Conservation (phyloP, 1,140 invertebrate species). For the Oppia nitens region DNA sequence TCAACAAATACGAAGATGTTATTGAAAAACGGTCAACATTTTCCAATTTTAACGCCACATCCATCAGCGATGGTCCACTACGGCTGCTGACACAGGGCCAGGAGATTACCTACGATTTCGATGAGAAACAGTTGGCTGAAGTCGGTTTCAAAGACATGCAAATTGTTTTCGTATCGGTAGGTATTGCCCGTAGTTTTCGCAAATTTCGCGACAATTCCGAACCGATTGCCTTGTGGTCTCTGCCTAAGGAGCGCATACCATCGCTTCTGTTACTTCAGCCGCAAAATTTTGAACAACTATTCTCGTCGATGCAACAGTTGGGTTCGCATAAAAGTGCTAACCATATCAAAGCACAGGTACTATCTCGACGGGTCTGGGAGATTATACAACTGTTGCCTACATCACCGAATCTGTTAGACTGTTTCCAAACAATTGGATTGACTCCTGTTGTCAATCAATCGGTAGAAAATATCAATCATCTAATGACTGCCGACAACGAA, state of each 20-base stretch:
- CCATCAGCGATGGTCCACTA: conserved; percentile 6
- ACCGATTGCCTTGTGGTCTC: conserved; percentile 32
- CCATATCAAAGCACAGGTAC: conserved; percentile 53
- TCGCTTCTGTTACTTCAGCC: conserved; percentile 64
- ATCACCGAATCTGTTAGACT: conserved; percentile 59
- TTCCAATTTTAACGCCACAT: background rate
- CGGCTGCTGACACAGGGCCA: conserved; percentile 36
- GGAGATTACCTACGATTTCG: conserved; percentile 77
- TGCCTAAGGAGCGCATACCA: conserved; percentile 60
- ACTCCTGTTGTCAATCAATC: background rate
- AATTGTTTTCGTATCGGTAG: conserved; percentile 68
- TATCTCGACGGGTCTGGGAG: conserved; percentile 81
- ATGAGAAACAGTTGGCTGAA: conserved; percentile 71
- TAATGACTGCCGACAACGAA: background rate
- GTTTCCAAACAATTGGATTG: conserved; percentile 38
- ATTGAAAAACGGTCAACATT: background rate
- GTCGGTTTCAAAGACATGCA: conserved; percentile 72
- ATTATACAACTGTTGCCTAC: conserved; percentile 77
- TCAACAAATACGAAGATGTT: conserved; percentile 4
- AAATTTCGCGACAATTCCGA: conserved; percentile 30
- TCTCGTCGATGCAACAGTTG: conserved; percentile 69
- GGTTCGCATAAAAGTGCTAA: conserved; percentile 38
- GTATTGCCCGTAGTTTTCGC: conserved; percentile 50
- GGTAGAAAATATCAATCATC: too few relatives aligned
- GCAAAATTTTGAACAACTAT: conserved; percentile 73